A percentile compares a stretch with the other conserved stretches of the same genome.
Evolutionary conservation across 2,888 invertebrate genomes (phyloP).

Genomic region (Platycheirus rosarum): DNA sequence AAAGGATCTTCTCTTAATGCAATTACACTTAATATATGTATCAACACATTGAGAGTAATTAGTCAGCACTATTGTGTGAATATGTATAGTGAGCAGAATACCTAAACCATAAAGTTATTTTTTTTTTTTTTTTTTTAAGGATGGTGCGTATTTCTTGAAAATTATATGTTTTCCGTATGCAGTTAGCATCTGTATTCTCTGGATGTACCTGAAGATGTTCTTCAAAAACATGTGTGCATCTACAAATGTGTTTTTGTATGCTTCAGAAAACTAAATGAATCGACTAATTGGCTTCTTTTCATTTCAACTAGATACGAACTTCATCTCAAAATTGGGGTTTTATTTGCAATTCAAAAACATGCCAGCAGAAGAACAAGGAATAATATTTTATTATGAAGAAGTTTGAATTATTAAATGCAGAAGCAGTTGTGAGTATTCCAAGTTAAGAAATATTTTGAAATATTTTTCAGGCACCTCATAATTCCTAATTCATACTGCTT

Average conservation of each 20-base stretch:
- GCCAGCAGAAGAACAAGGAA: neutral
- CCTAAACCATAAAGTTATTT: too few relatives aligned
- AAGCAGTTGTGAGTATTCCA: too few relatives aligned
- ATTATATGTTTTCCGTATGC: conserved; percentile 6
- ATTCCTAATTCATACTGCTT: too few relatives aligned
- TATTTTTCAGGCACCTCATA: too few relatives aligned
- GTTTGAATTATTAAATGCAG: neutral
- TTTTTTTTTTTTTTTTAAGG: too few relatives aligned
- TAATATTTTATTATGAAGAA: neutral
- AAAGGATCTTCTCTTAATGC: conserved; percentile 59
- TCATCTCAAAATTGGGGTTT: neutral
- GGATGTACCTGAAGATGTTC: conserved; percentile 16
- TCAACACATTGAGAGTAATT: conserved; percentile 25
- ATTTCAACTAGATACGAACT: conserved; percentile 19
- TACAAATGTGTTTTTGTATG: conserved; percentile 15
- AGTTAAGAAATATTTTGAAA: too few relatives aligned
- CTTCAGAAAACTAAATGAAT: conserved; percentile 51
- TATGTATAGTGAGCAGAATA: too few relatives aligned
- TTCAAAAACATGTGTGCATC: neutral
- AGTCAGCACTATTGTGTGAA: conserved; percentile 5
- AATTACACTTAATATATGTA: conserved; percentile 47
- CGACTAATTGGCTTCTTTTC: conserved; percentile 60
- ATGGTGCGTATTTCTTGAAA: conserved; percentile 30
- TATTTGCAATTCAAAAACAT: neutral
- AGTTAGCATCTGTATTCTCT: neutral